A percentile compares a stretch with the other conserved stretches of the same genome.
Conservation (phyloP, 1,140 invertebrate genomes). For the Drosophila sp. region DNA sequence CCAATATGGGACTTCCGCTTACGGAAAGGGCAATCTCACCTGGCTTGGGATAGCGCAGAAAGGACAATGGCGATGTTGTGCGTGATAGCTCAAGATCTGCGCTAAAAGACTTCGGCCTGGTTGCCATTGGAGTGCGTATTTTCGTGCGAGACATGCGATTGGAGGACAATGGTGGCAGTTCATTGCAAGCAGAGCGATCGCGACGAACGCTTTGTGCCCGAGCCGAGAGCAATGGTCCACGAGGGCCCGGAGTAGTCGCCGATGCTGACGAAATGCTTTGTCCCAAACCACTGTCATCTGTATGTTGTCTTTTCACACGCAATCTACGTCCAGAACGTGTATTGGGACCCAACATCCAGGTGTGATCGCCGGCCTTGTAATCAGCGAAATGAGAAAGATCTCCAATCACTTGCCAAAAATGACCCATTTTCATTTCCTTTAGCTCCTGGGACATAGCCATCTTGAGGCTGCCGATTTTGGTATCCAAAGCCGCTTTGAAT, state of each 20-base stretch:
- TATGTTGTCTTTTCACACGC: conserved; percentile 14
- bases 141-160: conserved; percentile 64
- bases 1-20: conserved; percentile 86
- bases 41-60: conserved; percentile 85
- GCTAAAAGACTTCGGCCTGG: conserved; percentile 67
- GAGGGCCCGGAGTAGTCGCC: conserved; percentile 18
- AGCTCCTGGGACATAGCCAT: conserved; percentile 49
- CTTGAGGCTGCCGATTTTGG: conserved; percentile 40
- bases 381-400: conserved; percentile 49
- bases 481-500: conserved; percentile 41
- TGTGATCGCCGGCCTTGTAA: conserved; percentile 65
- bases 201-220: conserved; percentile 63
- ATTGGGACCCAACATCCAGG: conserved; percentile 40
- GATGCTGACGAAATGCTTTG: conserved; percentile 33
- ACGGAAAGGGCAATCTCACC: conserved; percentile 87
- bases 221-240: conserved; percentile 73
- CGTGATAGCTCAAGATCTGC: conserved; percentile 81
- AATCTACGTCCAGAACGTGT: conserved; percentile 22
- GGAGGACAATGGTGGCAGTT: conserved; percentile 34
- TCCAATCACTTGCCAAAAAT: conserved; percentile 39
- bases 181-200: conserved; percentile 66
- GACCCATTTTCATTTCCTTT: conserved; percentile 54
- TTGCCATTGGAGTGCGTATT: conserved; percentile 71
- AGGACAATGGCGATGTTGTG: conserved; percentile 84
- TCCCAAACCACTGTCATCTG: conserved; percentile 74